Evolutionary conservation across 2,888 invertebrate genomes (phyloP).

Genomic region (Chelonus formosanus): DNA sequence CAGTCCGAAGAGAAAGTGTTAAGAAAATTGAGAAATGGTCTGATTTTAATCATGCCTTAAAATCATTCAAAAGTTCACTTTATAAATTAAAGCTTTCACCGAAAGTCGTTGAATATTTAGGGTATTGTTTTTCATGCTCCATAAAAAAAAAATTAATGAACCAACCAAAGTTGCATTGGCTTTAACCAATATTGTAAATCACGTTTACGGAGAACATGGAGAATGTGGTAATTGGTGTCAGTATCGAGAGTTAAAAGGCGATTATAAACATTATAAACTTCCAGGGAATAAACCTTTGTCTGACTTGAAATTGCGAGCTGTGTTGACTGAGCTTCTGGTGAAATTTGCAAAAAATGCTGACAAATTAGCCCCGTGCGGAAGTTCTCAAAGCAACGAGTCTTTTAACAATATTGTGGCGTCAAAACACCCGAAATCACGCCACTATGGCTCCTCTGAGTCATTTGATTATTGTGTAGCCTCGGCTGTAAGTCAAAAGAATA

Average conservation of each 20-base stretch:
- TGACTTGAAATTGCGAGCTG: constrained; percentile 11
- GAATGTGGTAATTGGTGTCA: constrained; percentile 24
- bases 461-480: constrained; percentile 30
- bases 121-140: constrained; percentile 21
- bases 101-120: constrained; percentile 34
- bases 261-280: constrained; percentile 19
- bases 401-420: constrained; percentile 31
- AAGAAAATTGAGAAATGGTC: constrained; percentile 33
- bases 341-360: constrained; percentile 26
- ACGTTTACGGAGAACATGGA: constrained; percentile 26
- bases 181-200: constrained; percentile 26
- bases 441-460: constrained; percentile 28
- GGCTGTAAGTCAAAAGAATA: constrained; percentile 32
- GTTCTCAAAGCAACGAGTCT: constrained; percentile 34
- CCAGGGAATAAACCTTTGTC: constrained; percentile 28
- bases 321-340: constrained; percentile 24
- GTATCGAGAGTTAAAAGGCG: background rate
- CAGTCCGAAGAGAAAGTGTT: constrained; percentile 32
- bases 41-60: constrained; percentile 35
- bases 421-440: constrained; percentile 33
- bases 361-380: constrained; percentile 32
- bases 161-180: constrained; percentile 5
- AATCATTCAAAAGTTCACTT: constrained; percentile 26
- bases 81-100: constrained; percentile 25
- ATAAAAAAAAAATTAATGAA: constrained; percentile 24